These are phyloP conservation scores for Sinonovacula constricta DNA, from an alignment of 1,140 invertebrate genomes.

Conservation along the genomic window DNA sequence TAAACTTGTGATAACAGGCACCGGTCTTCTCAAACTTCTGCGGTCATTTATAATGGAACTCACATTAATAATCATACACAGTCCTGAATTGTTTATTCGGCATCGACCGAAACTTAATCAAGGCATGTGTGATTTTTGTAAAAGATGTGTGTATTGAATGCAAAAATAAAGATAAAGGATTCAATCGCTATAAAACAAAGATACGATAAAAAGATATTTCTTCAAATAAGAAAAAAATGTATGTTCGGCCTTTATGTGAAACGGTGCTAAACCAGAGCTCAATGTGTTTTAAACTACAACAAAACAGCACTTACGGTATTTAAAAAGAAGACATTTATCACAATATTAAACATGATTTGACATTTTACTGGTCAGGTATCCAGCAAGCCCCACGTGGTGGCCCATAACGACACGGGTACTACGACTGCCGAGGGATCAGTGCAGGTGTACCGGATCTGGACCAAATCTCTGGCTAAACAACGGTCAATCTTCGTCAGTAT, in stretches of 20 bases:
- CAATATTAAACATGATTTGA: neutral
- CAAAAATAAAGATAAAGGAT: neutral
- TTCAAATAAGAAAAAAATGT: too few species aligned
- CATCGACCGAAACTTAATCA: too few species aligned
- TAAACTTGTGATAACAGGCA: too few species aligned
- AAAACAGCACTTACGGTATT: neutral
- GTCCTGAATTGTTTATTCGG: too few species aligned
- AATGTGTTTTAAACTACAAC: too few species aligned
- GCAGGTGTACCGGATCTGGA: conserved; percentile 39
- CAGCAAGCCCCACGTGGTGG: neutral
- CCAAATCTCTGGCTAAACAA: conserved; percentile 13
- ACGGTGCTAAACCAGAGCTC: neutral
- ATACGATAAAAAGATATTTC: too few species aligned
- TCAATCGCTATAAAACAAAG: too few species aligned
- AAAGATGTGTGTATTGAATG: neutral
- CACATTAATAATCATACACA: neutral
- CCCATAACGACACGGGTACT: conserved; percentile 6
- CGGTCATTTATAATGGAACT: neutral
- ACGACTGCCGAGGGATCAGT: conserved; percentile 50
- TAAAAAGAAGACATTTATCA: neutral
- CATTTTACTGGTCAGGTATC: neutral
- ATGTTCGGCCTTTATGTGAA: too few species aligned
- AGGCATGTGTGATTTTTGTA: too few species aligned
- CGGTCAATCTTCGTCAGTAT: conserved; percentile 44
- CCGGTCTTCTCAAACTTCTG: too few species aligned